Conservation (phyloP, 2,113 vertebrate genomes). For the Tringa solitaria region DNA sequence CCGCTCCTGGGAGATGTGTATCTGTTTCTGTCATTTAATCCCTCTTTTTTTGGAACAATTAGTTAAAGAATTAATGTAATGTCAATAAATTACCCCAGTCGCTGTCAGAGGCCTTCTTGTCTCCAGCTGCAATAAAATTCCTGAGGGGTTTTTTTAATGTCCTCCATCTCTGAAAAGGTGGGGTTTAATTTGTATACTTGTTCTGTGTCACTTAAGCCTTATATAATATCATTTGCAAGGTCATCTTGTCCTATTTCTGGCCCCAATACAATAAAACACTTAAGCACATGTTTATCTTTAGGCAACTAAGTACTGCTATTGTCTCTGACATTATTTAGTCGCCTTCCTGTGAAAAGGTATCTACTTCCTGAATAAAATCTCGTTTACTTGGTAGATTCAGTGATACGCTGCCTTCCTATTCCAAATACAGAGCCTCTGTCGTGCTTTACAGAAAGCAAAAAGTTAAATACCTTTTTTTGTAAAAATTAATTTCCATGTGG, state of each 20-base stretch:
- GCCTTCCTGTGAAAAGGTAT: not conserved
- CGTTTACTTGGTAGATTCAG: not conserved
- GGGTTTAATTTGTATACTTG: not conserved
- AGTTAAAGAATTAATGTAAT: slow-evolving; percentile 37
- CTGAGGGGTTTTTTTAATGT: not conserved
- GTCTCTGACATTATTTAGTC: not conserved
- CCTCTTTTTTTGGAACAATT: slow-evolving; percentile 28
- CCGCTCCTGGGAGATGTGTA: not conserved
- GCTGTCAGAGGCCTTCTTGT: not conserved
- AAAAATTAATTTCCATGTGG: not conserved
- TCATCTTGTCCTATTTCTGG: not conserved
- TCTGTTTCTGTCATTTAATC: slow-evolving; percentile 56
- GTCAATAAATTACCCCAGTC: slow-evolving; percentile 9
- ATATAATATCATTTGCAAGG: not conserved
- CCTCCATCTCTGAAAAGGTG: not conserved
- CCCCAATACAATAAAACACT: not conserved
- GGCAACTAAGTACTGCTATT: not conserved
- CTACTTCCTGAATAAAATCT: not conserved
- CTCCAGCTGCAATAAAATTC: not conserved
- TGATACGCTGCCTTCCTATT: not conserved
- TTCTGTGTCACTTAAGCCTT: not conserved
- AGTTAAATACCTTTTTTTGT: not conserved
- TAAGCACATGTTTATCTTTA: not conserved
- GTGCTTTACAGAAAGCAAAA: not conserved
- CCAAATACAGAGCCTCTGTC: not conserved